Evolutionary conservation across 2,113 vertebrate species (phyloP), one percentile per base, ranked within the genome.

Genomic region (Sinocyclocheilus maitianheensis): DNA sequence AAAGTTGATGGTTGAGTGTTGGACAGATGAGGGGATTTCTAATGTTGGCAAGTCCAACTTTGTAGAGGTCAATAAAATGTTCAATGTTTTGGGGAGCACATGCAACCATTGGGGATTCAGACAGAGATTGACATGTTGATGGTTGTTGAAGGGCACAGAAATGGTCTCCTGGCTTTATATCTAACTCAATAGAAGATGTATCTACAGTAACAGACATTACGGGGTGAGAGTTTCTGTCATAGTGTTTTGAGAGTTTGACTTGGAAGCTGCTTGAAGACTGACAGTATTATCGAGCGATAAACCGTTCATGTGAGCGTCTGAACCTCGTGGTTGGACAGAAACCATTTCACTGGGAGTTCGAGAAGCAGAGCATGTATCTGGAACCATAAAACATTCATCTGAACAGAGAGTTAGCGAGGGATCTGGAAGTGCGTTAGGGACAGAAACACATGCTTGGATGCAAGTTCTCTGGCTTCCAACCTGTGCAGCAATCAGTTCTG

Each of bases 401-500:
- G 89, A 89, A 20, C 85, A 77, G 82, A 85, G 76, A 89, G 1
- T 88, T 46, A 75, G 76, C 26, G 60, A 34, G 7, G 60, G 72
- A 18, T 88, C 78, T 83, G 88, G 58, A 43, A 85, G 63, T 79
- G 40, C 24, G 77, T 83, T 72, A 71, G 88, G 60, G 74, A 84
- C 34, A 90, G 69, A 77, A 24, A 85, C 72, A 86, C 87, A 74
- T 26, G 74, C 87, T 20, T 40, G 89, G 90, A 22, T 88, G 88
- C 2, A 67, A 85, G 85, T 77, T 88, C 89, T 91, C 87, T 85
- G 30, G 69, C 92, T 93, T 88, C 91, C 90, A 84, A 83, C 63
- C 87, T 92, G 91, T 85, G 43, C 75, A 76, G 84, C 86, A 90
- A 91, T 88, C 89, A 91, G 92, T 83, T 94, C 92, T 91, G 90